Conservation (phyloP, 2,113 vertebrate genomes). For the Grus americana region DNA sequence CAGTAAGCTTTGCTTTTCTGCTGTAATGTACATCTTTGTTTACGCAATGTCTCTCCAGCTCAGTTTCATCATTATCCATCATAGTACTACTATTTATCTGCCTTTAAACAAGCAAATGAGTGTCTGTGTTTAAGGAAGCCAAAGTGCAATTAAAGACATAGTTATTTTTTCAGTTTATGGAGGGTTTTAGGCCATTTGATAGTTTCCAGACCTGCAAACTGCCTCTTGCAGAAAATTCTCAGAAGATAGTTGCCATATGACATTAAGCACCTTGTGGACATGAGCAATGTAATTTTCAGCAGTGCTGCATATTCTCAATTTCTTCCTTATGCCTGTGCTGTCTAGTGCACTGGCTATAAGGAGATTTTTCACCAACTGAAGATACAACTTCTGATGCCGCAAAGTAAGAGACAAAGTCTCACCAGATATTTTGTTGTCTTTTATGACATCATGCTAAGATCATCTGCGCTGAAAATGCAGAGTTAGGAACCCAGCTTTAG, state of each 20-base stretch:
- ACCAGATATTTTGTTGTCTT: background rate
- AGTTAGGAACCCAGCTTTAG: background rate
- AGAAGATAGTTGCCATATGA: background rate
- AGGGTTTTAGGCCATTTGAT: constrained; percentile 7
- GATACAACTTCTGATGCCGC: background rate
- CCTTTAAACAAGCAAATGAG: constrained; percentile 18
- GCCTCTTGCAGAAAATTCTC: background rate
- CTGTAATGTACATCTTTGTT: background rate
- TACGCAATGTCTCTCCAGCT: background rate
- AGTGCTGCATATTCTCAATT: background rate
- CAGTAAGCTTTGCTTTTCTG: background rate
- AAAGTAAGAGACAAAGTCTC: background rate
- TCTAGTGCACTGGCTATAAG: background rate
- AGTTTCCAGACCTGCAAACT: constrained; percentile 42
- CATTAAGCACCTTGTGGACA: background rate
- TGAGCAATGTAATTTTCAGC: background rate
- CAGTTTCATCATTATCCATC: constrained; percentile 2
- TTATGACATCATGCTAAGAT: background rate
- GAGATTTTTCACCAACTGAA: background rate
- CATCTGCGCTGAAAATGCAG: background rate
- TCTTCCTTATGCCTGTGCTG: background rate
- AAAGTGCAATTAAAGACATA: background rate
- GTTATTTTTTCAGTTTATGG: constrained; percentile 48
- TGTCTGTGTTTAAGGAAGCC: background rate
- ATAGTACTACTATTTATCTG: constrained; percentile 6